Base-by-base conservation (phyloP, 2,888 invertebrate genomes). In the Temnothorax ravouxi region DNA sequence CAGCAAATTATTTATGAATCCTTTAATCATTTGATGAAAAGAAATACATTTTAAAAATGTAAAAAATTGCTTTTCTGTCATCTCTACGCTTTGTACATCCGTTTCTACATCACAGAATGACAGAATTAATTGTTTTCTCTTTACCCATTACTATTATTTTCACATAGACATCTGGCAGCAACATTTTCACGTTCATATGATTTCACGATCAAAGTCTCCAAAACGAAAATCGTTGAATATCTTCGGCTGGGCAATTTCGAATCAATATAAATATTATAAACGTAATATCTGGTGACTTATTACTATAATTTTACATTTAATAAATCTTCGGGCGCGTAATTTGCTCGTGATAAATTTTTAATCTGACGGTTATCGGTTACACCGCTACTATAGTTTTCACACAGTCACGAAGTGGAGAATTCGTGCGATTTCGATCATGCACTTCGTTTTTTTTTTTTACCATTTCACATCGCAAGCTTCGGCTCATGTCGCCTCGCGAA, bases 261-360 rank as follows among this genome's bases (percentile, higher is more conserved):
- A 83, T 76, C 61, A 64, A 83, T 64, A 75, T 80, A 84, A 85
- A 86, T 83, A 29, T 29, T 29, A 29, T 29, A 29, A 29, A 29
- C 3, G 29, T 29, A 29, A 29, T 13, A 54, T 18, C 66, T 25
- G 29, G 21, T 80, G 64, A 81, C 88, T 91, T 90, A 89, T 93
- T 89, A 89, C 89, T 85, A 88, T 91, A 91, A 93, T 92, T 91
- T 91, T 84, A 29, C 29, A 88, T 90, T 92, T 87, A 90, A 93
- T 91, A 93, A 91, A 93, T 93, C 89, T 81, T 54, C 2, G 21
- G 3, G 13, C 18, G 38, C 18, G 79, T 85, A 79, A 87, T 83
- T 84, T 84, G 83, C 66, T 84, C 74, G 75, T 90, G 91, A 92
- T 91, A 91, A 85, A 91, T 91, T 92, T 91, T 91, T 92, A 91